Evolutionary conservation across 2,888 invertebrate genomes (phyloP).

Genomic region (Spilosoma lubricipeda): DNA sequence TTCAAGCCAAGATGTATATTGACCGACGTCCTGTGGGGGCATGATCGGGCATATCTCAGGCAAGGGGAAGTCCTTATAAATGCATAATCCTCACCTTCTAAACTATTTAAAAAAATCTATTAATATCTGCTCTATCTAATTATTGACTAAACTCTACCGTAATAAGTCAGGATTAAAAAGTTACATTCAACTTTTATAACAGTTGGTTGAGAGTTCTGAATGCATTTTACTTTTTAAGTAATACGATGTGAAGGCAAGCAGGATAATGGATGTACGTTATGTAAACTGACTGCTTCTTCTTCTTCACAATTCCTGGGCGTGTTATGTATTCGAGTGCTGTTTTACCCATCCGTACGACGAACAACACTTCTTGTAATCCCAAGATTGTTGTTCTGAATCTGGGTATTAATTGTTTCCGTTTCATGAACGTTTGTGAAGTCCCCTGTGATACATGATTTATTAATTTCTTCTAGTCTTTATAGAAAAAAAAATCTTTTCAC

Average conservation of each 20-base stretch:
- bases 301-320: neutral
- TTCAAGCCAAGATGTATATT: neutral
- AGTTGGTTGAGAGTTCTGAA: neutral
- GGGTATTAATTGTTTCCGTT: too few relatives aligned
- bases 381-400: too few relatives aligned
- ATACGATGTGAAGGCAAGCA: neutral
- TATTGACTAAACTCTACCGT: neutral
- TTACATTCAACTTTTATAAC: neutral
- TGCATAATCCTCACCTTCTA: neutral
- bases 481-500: too few relatives aligned
- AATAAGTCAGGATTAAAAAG: neutral
- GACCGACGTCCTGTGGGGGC: too few relatives aligned
- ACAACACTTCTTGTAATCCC: too few relatives aligned
- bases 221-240: neutral
- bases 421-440: too few relatives aligned
- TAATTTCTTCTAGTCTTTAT: too few relatives aligned
- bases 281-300: neutral
- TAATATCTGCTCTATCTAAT: neutral
- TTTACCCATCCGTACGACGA: too few relatives aligned
- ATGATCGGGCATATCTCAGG: too few relatives aligned
- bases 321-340: too few relatives aligned
- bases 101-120: neutral
- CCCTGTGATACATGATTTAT: too few relatives aligned
- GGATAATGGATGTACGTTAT: too few relatives aligned
- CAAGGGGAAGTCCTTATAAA: neutral